Conservation (phyloP, 2,888 invertebrate genomes). For the Acronicta leporina region DNA sequence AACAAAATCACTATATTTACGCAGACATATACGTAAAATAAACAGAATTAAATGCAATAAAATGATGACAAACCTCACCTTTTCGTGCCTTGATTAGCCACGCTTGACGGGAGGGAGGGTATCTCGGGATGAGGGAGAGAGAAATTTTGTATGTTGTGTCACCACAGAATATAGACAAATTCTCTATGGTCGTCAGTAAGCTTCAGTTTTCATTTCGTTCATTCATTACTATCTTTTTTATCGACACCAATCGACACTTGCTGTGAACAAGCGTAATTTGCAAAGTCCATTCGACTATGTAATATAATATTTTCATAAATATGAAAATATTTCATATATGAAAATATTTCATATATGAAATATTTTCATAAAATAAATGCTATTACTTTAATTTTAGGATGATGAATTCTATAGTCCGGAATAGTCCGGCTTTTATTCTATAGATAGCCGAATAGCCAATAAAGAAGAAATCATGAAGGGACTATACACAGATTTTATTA, state of each 20-base stretch:
- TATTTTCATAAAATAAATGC: too few species aligned
- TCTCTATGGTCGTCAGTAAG: conserved; percentile 49
- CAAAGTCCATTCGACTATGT: background rate
- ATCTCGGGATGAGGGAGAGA: conserved; percentile 73
- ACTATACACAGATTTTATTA: too few species aligned
- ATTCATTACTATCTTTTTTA: conserved; percentile 25
- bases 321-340: too few species aligned
- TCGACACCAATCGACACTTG: background rate
- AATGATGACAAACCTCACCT: conserved; percentile 89
- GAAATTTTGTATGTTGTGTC: conserved; percentile 66
- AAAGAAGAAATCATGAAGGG: too few species aligned
- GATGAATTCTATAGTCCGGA: too few species aligned
- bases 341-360: too few species aligned
- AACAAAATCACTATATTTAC: conserved; percentile 53
- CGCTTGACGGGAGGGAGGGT: conserved; percentile 91
- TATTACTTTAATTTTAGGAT: too few species aligned
- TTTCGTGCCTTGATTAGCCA: conserved; percentile 96
- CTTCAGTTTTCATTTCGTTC: conserved; percentile 25
- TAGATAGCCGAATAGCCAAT: too few species aligned
- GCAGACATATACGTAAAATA: conserved; percentile 50
- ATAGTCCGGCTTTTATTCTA: too few species aligned
- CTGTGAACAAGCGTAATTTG: conserved; percentile 6
- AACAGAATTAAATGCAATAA: conserved; percentile 60
- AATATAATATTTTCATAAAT: too few species aligned
- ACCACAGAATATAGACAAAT: conserved; percentile 50